Evolutionary conservation across 2,113 vertebrate species (phyloP).

Genomic region (Etia nguti): DNA sequence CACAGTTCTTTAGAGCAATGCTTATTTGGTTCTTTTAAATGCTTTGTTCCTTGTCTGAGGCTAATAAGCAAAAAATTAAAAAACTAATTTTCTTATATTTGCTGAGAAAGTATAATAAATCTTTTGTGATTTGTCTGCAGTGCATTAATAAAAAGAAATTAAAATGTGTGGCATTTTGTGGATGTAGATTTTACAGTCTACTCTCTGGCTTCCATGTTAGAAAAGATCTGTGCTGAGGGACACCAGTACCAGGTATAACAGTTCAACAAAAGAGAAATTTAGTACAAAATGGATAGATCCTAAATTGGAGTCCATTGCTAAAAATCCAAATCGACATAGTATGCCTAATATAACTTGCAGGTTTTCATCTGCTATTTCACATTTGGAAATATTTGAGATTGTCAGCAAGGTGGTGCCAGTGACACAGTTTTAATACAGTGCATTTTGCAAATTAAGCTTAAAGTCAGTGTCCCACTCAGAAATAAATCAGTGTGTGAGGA

Average conservation of each 20-base stretch:
- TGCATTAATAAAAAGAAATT: background rate
- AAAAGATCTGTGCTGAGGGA: background rate
- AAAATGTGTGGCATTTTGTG: background rate
- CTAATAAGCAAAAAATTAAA: background rate
- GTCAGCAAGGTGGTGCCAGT: constrained; percentile 36
- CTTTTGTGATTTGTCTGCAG: background rate
- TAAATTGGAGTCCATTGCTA: background rate
- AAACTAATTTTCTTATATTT: background rate
- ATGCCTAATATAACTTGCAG: background rate
- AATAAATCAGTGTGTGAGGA: background rate
- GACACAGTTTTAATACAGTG: background rate
- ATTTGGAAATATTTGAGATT: background rate
- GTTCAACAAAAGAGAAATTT: background rate
- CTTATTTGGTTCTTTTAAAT: background rate
- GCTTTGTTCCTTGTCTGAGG: background rate
- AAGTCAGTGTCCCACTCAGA: background rate
- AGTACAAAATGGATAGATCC: background rate
- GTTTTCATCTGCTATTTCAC: background rate
- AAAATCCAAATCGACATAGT: background rate
- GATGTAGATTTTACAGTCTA: background rate
- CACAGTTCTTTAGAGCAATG: background rate
- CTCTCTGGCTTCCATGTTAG: background rate
- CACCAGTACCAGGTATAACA: background rate
- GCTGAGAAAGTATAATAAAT: background rate
- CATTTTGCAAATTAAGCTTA: background rate